Conservation (phyloP, 2,888 invertebrate species). For the Agapostemon virescens region DNA sequence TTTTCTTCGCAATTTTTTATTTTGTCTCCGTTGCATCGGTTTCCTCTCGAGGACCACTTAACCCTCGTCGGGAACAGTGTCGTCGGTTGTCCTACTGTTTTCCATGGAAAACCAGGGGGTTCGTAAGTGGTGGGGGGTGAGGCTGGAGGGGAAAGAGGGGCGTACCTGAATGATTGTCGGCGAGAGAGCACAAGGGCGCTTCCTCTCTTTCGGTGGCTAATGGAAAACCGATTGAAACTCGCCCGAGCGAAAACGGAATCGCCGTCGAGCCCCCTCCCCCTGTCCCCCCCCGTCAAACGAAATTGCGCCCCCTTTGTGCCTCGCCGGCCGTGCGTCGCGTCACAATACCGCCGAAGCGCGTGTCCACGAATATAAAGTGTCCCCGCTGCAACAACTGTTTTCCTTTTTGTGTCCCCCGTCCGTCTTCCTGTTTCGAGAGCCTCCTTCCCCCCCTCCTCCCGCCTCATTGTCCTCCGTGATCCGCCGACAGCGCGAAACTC, state of each 20-base stretch:
- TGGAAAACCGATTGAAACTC: conserved; percentile 72
- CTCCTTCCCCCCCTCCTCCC: conserved; percentile 8
- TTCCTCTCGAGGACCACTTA: conserved; percentile 70
- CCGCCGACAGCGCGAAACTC: conserved; percentile 11
- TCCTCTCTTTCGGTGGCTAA: conserved; percentile 61
- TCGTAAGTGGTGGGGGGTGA: background rate
- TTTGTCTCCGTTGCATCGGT: background rate
- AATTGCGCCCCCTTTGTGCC: conserved; percentile 57
- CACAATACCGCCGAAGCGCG: conserved; percentile 54
- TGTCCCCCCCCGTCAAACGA: conserved; percentile 12
- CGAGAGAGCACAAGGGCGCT: conserved; percentile 39
- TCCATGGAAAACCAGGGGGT: background rate
- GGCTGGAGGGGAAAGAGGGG: background rate
- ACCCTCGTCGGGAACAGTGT: conserved; percentile 66
- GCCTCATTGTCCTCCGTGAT: conserved; percentile 1
- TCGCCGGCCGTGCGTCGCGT: conserved; percentile 29
- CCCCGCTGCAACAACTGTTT: conserved; percentile 48
- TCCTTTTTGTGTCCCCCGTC: conserved; percentile 9
- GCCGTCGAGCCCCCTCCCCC: background rate
- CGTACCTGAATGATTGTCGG: conserved; percentile 63
- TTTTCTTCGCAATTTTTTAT: background rate
- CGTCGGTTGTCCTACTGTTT: conserved; percentile 17
- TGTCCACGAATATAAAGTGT: conserved; percentile 60
- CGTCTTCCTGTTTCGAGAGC: conserved; percentile 43
- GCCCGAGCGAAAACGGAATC: conserved; percentile 57